Percentiles rank a stretch among this genome's conserved stretches.
Conservation (phyloP, 2,888 invertebrate genomes). For the Quadriops clusia region DNA sequence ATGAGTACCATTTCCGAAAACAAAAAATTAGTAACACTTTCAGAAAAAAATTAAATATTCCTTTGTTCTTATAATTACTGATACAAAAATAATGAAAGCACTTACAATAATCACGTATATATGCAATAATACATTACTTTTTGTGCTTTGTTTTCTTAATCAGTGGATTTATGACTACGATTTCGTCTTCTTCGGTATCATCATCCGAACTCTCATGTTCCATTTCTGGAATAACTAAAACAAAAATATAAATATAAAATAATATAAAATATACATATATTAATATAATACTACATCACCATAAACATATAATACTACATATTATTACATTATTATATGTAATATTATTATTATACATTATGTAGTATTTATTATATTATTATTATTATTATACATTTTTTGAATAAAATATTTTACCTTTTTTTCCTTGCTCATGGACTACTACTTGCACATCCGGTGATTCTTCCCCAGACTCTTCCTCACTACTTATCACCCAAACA, state of each 20-base stretch:
- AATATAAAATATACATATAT: slow-evolving; percentile 3
- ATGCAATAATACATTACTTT: slow-evolving; percentile 9
- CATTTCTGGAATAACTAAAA: slow-evolving; percentile 19
- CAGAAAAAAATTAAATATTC: too few relatives aligned
- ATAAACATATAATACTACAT: too few relatives aligned
- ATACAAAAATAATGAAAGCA: too few relatives aligned
- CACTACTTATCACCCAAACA: slow-evolving; percentile 24
- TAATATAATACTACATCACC: too few relatives aligned
- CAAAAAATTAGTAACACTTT: too few relatives aligned
- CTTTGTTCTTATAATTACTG: slow-evolving; percentile 4
- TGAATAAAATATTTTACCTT: slow-evolving; percentile 7
- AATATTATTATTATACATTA: too few relatives aligned
- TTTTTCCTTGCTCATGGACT: slow-evolving; percentile 18
- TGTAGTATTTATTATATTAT: neutral
- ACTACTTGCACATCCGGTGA: slow-evolving; percentile 16
- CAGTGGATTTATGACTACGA: slow-evolving; percentile 28
- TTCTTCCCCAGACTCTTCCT: slow-evolving; percentile 17
- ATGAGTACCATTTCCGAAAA: too few relatives aligned
- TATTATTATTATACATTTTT: slow-evolving; percentile 1
- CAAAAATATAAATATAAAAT: slow-evolving; percentile 6
- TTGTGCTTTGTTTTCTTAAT: slow-evolving; percentile 22
- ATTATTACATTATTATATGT: too few relatives aligned
- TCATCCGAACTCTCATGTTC: too few relatives aligned
- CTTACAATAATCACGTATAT: slow-evolving; percentile 6
- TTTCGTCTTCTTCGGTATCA: slow-evolving; percentile 34